Evolutionary conservation across 1,140 invertebrate species (phyloP).

Genomic region (Lepidotrigona ventralis): DNA sequence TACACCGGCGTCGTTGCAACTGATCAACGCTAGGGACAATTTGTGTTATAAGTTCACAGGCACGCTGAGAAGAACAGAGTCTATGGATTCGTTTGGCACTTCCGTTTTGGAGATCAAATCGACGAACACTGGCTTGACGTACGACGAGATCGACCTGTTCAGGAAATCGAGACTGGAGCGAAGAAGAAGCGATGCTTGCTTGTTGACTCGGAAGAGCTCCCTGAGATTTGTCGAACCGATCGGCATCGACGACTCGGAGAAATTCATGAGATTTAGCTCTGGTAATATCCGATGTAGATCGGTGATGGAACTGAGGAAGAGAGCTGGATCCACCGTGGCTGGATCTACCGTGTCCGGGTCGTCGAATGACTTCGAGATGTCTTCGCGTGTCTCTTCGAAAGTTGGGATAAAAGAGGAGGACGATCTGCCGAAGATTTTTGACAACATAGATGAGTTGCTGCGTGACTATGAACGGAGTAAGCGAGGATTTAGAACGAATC

Average conservation of each 20-base stretch:
- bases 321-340: constrained; percentile 32
- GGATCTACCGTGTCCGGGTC: constrained; percentile 36
- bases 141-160: constrained; percentile 19
- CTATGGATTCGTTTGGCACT: constrained; percentile 7
- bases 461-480: constrained; percentile 84
- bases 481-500: constrained; percentile 79
- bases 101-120: constrained; percentile 12
- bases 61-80: constrained; percentile 39
- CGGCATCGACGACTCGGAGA: constrained; percentile 35
- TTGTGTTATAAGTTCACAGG: constrained; percentile 33
- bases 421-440: constrained; percentile 34
- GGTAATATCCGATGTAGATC: constrained; percentile 60
- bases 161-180: constrained; percentile 31
- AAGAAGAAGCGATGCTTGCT: constrained; percentile 69
- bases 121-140: constrained; percentile 2
- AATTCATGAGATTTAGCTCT: not conserved
- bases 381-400: constrained; percentile 12
- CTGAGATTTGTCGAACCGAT: constrained; percentile 54
- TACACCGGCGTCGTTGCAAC: constrained; percentile 57
- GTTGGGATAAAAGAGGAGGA: constrained; percentile 31
- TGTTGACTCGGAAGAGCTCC: constrained; percentile 62
- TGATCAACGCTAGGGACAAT: constrained; percentile 42
- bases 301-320: constrained; percentile 64
- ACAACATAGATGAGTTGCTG: constrained; percentile 80
- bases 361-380: constrained; percentile 27